A percentile compares a stretch with the other conserved stretches of the same genome.
Evolutionary conservation across 2,888 invertebrate genomes (phyloP).

Genomic region (Pogonocherus hispidulus): DNA sequence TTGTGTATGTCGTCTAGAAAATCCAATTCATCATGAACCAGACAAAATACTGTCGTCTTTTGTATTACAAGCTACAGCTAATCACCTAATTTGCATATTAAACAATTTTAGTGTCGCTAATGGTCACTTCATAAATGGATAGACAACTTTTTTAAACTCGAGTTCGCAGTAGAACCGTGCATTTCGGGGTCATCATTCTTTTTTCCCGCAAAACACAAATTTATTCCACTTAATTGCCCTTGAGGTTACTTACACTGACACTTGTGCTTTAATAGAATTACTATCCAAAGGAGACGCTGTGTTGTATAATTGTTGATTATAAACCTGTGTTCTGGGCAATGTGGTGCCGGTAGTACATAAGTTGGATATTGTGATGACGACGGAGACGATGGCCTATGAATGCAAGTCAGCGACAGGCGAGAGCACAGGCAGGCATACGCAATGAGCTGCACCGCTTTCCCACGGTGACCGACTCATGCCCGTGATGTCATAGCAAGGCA

Average conservation of each 20-base stretch:
- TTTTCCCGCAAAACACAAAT: conserved; percentile 7
- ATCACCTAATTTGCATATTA: too few relatives aligned
- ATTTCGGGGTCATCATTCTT: conserved; percentile 20
- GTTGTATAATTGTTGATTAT: conserved; percentile 33
- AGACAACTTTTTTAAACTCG: background rate
- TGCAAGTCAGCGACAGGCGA: conserved; percentile 58
- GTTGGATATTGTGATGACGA: conserved; percentile 51
- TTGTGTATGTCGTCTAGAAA: too few relatives aligned
- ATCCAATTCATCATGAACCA: too few relatives aligned
- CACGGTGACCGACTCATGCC: conserved; percentile 66
- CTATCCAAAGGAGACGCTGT: conserved; percentile 25
- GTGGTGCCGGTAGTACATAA: conserved; percentile 33
- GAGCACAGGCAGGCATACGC: conserved; percentile 59
- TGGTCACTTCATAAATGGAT: too few relatives aligned
- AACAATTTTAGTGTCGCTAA: too few relatives aligned
- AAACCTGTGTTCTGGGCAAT: conserved; percentile 31
- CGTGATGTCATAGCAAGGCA: conserved; percentile 63
- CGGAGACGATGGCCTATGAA: conserved; percentile 54
- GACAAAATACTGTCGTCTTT: too few relatives aligned
- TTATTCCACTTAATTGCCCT: conserved; percentile 23
- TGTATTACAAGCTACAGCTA: too few relatives aligned
- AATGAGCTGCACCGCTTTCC: conserved; percentile 64
- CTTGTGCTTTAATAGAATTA: conserved; percentile 28
- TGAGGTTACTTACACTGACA: conserved; percentile 27
- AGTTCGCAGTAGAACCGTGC: background rate